phyloP scores from a whole-genome alignment of 2,888 invertebrate genomes.

The Unio delphinus region DNA sequence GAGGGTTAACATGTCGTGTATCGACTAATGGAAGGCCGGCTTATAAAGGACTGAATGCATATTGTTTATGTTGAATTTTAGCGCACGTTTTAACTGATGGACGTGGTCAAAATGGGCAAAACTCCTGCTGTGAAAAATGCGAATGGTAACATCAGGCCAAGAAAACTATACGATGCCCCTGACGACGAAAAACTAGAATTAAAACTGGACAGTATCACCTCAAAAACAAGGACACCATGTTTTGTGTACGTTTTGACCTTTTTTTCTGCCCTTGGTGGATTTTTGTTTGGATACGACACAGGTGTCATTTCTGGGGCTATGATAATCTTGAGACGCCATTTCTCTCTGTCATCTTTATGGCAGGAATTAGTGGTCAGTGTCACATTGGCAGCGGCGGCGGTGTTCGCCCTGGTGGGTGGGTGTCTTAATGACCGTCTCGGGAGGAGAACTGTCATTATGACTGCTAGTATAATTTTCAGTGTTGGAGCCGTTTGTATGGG shows the following conservation, averaged over 20 bases:
- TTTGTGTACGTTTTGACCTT: conserved; percentile 69
- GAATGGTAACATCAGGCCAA: conserved; percentile 45
- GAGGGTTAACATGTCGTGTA: no score
- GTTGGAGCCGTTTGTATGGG: conserved; percentile 74
- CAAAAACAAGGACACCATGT: conserved; percentile 46
- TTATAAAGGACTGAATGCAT: no score
- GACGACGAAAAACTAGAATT: conserved; percentile 59
- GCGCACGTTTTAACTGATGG: no score
- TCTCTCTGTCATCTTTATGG: conserved; percentile 70
- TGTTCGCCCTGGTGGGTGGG: conserved; percentile 73
- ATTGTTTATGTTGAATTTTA: no score
- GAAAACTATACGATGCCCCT: conserved; percentile 52
- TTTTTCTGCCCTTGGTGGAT: conserved; percentile 73
- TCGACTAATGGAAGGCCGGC: no score
- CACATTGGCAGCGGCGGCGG: conserved; percentile 73
- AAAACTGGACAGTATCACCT: conserved; percentile 57
- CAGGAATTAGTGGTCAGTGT: conserved; percentile 73
- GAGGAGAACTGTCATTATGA: conserved; percentile 73
- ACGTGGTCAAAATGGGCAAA: conserved; percentile 13
- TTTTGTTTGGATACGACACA: conserved; percentile 76
- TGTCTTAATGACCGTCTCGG: conserved; percentile 73
- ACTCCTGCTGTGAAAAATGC: conserved; percentile 16
- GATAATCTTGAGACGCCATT: conserved; percentile 70
- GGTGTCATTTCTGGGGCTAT: conserved; percentile 75
- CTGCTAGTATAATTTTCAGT: conserved; percentile 73